Evolutionary conservation across 2,888 invertebrate species (phyloP).

Genomic region (Nemurella pictetii): DNA sequence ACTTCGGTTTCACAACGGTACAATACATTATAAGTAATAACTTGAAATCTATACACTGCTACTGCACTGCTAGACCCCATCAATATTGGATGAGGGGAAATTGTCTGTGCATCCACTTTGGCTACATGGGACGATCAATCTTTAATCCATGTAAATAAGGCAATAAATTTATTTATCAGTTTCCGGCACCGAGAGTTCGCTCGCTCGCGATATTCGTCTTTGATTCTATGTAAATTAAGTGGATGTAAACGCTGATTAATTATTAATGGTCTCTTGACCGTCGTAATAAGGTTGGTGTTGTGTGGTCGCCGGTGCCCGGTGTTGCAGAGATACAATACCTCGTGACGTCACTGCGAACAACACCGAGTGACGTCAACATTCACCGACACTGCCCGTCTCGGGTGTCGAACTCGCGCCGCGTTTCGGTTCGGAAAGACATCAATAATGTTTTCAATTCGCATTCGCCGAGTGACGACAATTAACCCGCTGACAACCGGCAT

Average conservation of each 20-base stretch:
- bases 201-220: not conserved
- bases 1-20: not conserved
- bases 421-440: not conserved
- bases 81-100: not conserved
- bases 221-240: constrained; percentile 4
- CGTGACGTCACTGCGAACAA: not conserved
- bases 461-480: not conserved
- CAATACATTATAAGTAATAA: not conserved
- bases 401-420: not conserved
- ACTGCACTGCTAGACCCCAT: not conserved
- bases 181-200: not conserved
- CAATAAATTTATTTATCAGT: not conserved
- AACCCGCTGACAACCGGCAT: not conserved
- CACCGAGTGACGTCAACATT: not conserved
- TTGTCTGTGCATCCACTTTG: not conserved
- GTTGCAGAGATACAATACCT: not conserved
- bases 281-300: constrained; percentile 18
- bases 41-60: not conserved
- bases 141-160: not conserved
- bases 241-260: constrained; percentile 10
- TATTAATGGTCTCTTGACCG: constrained; percentile 19
- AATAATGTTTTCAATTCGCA: not conserved
- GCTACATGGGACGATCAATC: not conserved
- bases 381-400: not conserved
- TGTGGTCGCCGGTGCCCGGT: not conserved